phyloP scores from a whole-genome alignment of 2,888 invertebrate species.

The Diadromus collaris region DNA sequence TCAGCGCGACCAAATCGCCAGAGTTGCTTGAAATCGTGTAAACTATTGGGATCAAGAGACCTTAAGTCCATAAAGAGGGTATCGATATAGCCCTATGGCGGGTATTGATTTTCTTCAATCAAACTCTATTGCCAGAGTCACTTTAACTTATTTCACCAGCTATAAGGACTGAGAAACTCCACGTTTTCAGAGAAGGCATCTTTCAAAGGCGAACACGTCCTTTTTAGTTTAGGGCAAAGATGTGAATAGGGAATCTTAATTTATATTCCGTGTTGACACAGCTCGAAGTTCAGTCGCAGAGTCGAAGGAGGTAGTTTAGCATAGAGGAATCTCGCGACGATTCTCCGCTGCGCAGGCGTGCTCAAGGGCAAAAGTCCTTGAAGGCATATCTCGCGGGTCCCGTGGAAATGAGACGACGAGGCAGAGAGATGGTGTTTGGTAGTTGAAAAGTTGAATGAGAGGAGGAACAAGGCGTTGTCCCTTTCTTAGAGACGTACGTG shows the following conservation, averaged over 20 bases:
- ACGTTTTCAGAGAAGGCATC: too few relatives aligned
- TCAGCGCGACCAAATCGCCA: too few relatives aligned
- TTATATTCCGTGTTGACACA: neutral
- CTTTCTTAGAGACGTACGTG: slow-evolving; percentile 44
- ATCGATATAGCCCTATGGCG: too few relatives aligned
- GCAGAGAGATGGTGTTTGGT: slow-evolving; percentile 6
- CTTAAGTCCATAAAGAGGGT: too few relatives aligned
- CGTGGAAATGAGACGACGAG: slow-evolving; percentile 13
- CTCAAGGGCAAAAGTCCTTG: slow-evolving; percentile 27
- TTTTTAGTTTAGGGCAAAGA: too few relatives aligned
- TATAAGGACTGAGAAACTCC: too few relatives aligned
- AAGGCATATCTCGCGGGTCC: slow-evolving; percentile 9
- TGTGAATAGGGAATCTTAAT: neutral
- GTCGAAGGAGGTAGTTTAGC: neutral
- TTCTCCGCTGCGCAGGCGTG: neutral
- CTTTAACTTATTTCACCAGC: too few relatives aligned
- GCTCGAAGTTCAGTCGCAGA: neutral
- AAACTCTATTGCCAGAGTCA: too few relatives aligned
- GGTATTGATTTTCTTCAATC: too few relatives aligned
- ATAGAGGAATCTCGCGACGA: neutral
- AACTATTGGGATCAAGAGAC: too few relatives aligned
- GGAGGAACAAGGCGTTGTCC: slow-evolving; percentile 37
- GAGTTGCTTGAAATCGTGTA: too few relatives aligned
- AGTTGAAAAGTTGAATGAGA: slow-evolving; percentile 35
- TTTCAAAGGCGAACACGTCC: too few relatives aligned